These are phyloP conservation scores for Nibea coibor DNA, from an alignment of 2,113 vertebrate genomes.

Conservation along the genomic window DNA sequence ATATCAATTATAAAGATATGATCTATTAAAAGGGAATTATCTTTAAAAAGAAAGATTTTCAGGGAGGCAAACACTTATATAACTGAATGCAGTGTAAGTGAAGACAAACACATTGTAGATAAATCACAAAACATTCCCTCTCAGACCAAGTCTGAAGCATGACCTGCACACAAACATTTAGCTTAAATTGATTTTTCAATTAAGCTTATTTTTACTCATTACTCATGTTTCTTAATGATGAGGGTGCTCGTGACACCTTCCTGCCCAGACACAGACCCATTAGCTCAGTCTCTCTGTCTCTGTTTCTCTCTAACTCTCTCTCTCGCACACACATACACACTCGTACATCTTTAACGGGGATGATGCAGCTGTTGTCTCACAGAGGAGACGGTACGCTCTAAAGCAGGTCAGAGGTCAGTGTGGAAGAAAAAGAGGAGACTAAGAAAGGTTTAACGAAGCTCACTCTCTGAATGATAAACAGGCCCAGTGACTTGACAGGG, in stretches of 20 bases:
- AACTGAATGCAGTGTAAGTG: not conserved
- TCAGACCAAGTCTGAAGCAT: not conserved
- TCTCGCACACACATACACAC: not conserved
- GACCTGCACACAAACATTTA: not conserved
- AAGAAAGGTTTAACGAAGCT: slow-evolving; percentile 38
- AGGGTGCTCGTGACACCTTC: not conserved
- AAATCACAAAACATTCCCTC: too few relatives aligned
- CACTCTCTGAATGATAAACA: slow-evolving; percentile 55
- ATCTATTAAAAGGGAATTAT: not conserved
- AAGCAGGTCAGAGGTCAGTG: slow-evolving; percentile 45
- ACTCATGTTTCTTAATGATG: slow-evolving; percentile 16
- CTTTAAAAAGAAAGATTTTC: not conserved
- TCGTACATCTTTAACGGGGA: not conserved
- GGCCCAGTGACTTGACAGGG: slow-evolving; percentile 3
- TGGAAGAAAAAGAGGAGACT: slow-evolving; percentile 31
- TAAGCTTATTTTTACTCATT: not conserved
- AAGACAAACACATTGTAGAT: not conserved
- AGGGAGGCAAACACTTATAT: not conserved
- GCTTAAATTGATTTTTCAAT: not conserved
- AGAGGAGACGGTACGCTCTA: slow-evolving; percentile 23
- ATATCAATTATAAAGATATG: not conserved
- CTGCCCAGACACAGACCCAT: slow-evolving; percentile 9
- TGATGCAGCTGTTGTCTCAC: slow-evolving; percentile 17
- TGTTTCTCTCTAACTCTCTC: not conserved
- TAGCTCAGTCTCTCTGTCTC: not conserved